phyloP scores from a whole-genome alignment of 2,888 invertebrate genomes.

The Nomada ferruginata region DNA sequence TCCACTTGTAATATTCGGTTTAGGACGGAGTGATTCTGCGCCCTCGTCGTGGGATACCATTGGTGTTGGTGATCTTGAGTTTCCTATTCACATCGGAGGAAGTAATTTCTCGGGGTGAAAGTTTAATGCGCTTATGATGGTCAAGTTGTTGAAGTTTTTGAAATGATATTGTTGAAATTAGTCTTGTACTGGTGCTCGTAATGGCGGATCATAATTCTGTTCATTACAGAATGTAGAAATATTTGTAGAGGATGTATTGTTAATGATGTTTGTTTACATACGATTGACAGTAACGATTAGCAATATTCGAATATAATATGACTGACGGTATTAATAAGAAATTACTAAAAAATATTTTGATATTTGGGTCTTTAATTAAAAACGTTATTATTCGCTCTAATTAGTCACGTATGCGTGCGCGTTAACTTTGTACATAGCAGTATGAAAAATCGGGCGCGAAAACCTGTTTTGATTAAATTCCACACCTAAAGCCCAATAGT shows the following conservation, averaged over 20 bases:
- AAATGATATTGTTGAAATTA: too few species aligned
- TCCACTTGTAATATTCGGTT: conserved; percentile 2
- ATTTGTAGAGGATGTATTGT: too few species aligned
- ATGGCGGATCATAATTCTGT: too few species aligned
- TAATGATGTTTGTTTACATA: too few species aligned
- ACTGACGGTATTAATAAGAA: not conserved
- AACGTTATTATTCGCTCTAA: not conserved
- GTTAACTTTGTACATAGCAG: not conserved
- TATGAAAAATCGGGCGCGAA: conserved; percentile 10
- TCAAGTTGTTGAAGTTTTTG: too few species aligned
- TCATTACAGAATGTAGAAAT: too few species aligned
- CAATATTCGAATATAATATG: not conserved
- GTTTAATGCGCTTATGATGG: not conserved
- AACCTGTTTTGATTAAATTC: conserved; percentile 36
- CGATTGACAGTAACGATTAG: not conserved
- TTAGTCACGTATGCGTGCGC: not conserved
- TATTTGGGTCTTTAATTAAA: not conserved
- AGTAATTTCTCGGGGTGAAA: not conserved
- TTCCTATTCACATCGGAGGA: not conserved
- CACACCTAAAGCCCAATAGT: conserved; percentile 2
- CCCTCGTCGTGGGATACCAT: not conserved
- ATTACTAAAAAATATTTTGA: not conserved
- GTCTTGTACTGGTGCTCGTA: too few species aligned
- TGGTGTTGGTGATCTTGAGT: not conserved
- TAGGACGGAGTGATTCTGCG: not conserved